phyloP scores from a whole-genome alignment of 2,113 vertebrate species.

The Syrmaticus mikado region DNA sequence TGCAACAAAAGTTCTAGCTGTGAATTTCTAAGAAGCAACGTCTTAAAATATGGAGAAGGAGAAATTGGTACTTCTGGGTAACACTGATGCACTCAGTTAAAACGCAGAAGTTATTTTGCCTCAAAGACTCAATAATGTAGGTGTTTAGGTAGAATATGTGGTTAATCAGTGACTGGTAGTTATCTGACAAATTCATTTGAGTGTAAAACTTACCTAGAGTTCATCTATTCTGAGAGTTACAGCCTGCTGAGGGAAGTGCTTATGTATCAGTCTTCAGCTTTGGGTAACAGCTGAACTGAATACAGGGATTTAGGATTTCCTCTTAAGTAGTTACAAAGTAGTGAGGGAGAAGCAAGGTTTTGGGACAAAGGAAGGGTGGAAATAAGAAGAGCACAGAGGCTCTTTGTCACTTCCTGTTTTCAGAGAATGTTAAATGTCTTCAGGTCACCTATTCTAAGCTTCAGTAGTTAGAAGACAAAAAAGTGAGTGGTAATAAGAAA shows the following conservation, averaged over 20 bases:
- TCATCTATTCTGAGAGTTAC: too few species aligned
- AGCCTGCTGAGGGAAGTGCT: background rate
- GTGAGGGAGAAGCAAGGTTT: background rate
- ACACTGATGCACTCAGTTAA: too few species aligned
- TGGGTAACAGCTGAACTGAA: background rate
- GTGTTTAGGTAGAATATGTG: too few species aligned
- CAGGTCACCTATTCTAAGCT: background rate
- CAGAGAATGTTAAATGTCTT: background rate
- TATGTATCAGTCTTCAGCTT: background rate
- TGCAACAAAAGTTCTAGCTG: background rate
- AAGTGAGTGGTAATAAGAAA: background rate
- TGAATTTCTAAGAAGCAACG: background rate
- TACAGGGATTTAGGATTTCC: background rate
- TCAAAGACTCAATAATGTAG: too few species aligned
- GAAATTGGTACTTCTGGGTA: background rate
- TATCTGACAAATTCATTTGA: too few species aligned
- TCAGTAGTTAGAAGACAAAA: background rate
- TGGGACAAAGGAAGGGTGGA: background rate
- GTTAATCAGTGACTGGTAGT: too few species aligned
- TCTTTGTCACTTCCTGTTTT: background rate
- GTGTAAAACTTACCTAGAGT: too few species aligned
- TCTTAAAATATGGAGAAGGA: fast-evolving
- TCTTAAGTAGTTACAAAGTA: background rate
- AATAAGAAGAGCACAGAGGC: background rate
- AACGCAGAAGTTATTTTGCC: too few species aligned